phyloP scores from a whole-genome alignment of 1,140 invertebrate genomes.

The Cataglyphis hispanica region DNA sequence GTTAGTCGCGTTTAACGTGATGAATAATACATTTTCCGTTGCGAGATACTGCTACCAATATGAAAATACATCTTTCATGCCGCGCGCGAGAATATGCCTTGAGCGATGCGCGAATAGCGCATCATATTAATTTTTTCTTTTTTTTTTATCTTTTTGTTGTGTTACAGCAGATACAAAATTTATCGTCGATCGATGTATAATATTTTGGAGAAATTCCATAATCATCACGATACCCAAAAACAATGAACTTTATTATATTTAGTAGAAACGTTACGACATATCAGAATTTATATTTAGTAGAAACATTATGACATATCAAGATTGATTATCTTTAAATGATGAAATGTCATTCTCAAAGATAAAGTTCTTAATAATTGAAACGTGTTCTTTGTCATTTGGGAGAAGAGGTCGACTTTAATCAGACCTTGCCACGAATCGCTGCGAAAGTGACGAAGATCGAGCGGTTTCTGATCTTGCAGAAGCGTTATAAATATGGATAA shows the following conservation, averaged over 20 bases:
- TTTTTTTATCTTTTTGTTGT: neutral
- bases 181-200: neutral
- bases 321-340: constrained; percentile 23
- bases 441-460: constrained; percentile 43
- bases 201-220: neutral
- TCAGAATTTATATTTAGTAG: neutral
- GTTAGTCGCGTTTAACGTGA: constrained; percentile 35
- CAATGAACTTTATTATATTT: neutral
- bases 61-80: neutral
- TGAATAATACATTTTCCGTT: constrained; percentile 49
- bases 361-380: constrained; percentile 36
- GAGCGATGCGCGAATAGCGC: neutral
- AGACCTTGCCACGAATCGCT: neutral
- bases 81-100: neutral
- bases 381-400: constrained; percentile 18
- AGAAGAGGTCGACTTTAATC: constrained; percentile 44
- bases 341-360: constrained; percentile 30
- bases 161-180: neutral
- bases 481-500: constrained; percentile 48
- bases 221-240: neutral
- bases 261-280: neutral
- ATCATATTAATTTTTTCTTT: neutral
- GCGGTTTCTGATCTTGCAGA: constrained; percentile 20
- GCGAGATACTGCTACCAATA: constrained; percentile 1
- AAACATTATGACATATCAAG: neutral